Conservation (phyloP, 1,140 invertebrate species). For the Frieseomelitta varia region DNA sequence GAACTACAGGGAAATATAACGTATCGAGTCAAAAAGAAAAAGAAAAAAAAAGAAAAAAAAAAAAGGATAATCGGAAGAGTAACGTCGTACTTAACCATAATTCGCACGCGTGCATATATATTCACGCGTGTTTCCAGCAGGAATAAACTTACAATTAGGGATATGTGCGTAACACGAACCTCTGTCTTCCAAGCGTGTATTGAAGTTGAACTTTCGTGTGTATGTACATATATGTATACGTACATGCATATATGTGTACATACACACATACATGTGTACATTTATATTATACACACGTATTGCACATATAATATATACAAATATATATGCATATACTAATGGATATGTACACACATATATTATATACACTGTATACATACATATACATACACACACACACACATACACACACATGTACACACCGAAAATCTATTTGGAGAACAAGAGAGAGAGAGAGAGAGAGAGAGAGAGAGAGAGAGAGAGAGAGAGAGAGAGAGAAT, state of each 20-base stretch:
- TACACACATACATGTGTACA: neutral
- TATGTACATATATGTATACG: constrained; percentile 64
- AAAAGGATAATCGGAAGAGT: too few species aligned
- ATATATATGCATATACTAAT: neutral
- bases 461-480: constrained; percentile 17
- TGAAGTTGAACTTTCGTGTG: constrained; percentile 71
- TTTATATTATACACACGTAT: neutral
- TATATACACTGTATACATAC: neutral
- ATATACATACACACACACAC: neutral
- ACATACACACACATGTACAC: neutral
- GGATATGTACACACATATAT: neutral
- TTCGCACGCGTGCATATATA: constrained; percentile 8
- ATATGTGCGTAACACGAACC: constrained; percentile 72
- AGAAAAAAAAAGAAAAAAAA: too few species aligned
- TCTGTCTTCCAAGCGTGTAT: constrained; percentile 81
- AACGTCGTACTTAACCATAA: constrained; percentile 54
- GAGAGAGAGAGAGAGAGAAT: neutral
- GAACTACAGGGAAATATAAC: too few species aligned
- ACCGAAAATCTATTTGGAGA: neutral
- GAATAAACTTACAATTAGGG: constrained; percentile 65
- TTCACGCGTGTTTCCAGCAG: constrained; percentile 40
- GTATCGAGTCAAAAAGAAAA: neutral
- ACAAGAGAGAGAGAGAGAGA: constrained; percentile 14
- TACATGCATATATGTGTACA: constrained; percentile 39
- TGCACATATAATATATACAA: neutral